These are phyloP conservation scores for Samia ricini DNA, from an alignment of 1,140 invertebrate species.

Conservation along the genomic window DNA sequence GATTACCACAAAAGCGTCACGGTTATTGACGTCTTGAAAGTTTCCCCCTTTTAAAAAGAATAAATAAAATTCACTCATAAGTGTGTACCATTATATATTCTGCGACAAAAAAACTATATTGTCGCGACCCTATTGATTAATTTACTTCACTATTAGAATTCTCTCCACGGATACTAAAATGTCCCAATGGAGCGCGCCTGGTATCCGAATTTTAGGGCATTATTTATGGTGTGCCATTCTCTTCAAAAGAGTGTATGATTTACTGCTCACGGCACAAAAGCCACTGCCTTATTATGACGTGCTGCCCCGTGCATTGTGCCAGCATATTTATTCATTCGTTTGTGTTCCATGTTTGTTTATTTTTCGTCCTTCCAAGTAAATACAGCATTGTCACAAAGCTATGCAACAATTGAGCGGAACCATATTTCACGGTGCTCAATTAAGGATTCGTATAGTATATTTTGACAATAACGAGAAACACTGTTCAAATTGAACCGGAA, in stretches of 20 bases:
- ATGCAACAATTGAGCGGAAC: slow-evolving; percentile 49
- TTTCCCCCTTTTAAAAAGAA: neutral
- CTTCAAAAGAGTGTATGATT: slow-evolving; percentile 70
- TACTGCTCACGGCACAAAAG: slow-evolving; percentile 66
- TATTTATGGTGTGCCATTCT: slow-evolving; percentile 73
- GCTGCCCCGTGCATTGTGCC: slow-evolving; percentile 67
- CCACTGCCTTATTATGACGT: slow-evolving; percentile 72
- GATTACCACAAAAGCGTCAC: slow-evolving; percentile 27
- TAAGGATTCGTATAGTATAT: slow-evolving; percentile 43
- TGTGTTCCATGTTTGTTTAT: slow-evolving; percentile 71
- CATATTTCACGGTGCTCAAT: slow-evolving; percentile 69
- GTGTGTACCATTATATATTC: slow-evolving; percentile 14
- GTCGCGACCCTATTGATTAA: slow-evolving; percentile 58
- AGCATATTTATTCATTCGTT: slow-evolving; percentile 67
- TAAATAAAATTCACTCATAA: neutral
- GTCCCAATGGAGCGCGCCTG: slow-evolving; percentile 44
- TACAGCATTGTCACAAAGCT: slow-evolving; percentile 58
- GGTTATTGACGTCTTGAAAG: neutral
- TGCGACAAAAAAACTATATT: slow-evolving; percentile 40
- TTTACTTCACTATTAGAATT: slow-evolving; percentile 61
- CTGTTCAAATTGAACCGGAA: neutral
- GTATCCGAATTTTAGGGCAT: slow-evolving; percentile 56
- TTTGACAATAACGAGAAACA: slow-evolving; percentile 39
- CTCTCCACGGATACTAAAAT: slow-evolving; percentile 50
- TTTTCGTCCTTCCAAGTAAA: slow-evolving; percentile 71